Conservation (phyloP, 2,888 invertebrate species). For the Amblyjoppa proteus region DNA sequence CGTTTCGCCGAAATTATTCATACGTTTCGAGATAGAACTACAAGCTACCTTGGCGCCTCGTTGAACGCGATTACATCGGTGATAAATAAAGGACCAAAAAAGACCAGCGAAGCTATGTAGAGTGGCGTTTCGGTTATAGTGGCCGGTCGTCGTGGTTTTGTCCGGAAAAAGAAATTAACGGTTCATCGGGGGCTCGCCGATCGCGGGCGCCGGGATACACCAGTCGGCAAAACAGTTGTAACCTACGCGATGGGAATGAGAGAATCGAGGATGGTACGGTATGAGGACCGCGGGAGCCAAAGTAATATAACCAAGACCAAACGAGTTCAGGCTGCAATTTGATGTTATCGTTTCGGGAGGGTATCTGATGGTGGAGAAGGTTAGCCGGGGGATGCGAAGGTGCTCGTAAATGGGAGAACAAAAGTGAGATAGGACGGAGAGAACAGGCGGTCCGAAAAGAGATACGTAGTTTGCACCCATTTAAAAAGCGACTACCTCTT, state of each 20-base stretch:
- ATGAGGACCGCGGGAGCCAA: conserved; percentile 44
- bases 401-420: conserved; percentile 31
- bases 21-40: conserved; percentile 39
- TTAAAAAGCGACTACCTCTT: conserved; percentile 64
- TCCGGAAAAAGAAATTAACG: conserved; percentile 63
- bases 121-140: conserved; percentile 47
- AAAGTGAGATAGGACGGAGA: conserved; percentile 11
- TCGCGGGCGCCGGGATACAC: conserved; percentile 26
- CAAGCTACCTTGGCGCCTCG: conserved; percentile 38
- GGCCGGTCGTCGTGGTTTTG: conserved; percentile 53
- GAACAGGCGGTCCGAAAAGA: conserved; percentile 9
- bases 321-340: conserved; percentile 63
- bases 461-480: conserved; percentile 50
- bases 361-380: conserved; percentile 22
- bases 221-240: conserved; percentile 61
- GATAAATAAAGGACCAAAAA: conserved; percentile 60
- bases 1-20: conserved; percentile 35
- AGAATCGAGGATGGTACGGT: conserved; percentile 25
- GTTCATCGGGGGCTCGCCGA: conserved; percentile 45
- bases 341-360: conserved; percentile 60
- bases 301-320: conserved; percentile 59
- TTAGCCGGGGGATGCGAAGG: conserved; percentile 44
- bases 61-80: conserved; percentile 52
- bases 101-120: conserved; percentile 26
- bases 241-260: conserved; percentile 34